Percentiles rank a stretch among this genome's conserved stretches.
Conservation (phyloP, 2,797 vertebrate species). For the Anguilla anguilla region DNA sequence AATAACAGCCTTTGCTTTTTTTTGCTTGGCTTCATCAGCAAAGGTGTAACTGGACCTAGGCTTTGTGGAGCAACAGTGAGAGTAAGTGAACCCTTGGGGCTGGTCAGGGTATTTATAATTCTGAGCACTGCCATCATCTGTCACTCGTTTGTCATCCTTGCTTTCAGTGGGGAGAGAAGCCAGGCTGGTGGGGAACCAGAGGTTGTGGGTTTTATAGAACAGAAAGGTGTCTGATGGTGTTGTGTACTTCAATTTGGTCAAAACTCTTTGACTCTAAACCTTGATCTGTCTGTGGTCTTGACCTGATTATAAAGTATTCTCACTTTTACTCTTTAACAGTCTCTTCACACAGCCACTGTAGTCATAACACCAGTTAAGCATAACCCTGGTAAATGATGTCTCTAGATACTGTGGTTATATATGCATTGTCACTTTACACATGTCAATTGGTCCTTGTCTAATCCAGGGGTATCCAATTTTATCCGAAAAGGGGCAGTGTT, state of each 20-base stretch:
- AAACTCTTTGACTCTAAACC: neutral
- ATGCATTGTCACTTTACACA: too few species aligned
- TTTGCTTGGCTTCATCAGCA: slow-evolving; percentile 28
- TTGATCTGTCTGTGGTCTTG: neutral
- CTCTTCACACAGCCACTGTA: neutral
- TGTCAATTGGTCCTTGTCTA: too few species aligned
- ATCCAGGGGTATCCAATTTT: too few species aligned
- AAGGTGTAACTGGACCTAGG: slow-evolving; percentile 53
- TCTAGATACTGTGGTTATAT: too few species aligned
- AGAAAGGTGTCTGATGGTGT: neutral
- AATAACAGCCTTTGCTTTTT: slow-evolving; percentile 40
- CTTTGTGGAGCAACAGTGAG: slow-evolving; percentile 42
- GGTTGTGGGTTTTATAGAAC: neutral
- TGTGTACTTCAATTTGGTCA: neutral
- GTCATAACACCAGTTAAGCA: neutral
- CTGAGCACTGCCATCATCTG: slow-evolving; percentile 47
- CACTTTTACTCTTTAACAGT: neutral
- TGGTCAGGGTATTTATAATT: slow-evolving; percentile 44
- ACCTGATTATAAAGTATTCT: neutral
- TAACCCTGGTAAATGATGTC: neutral
- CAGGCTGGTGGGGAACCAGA: slow-evolving; percentile 26
- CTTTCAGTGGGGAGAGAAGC: neutral
- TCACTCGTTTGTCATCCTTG: slow-evolving; percentile 35
- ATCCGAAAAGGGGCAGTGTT: too few species aligned
- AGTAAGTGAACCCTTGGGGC: slow-evolving; percentile 58